Conservation (phyloP, 2,797 vertebrate genomes). For the Eidolon dupreanum region DNA sequence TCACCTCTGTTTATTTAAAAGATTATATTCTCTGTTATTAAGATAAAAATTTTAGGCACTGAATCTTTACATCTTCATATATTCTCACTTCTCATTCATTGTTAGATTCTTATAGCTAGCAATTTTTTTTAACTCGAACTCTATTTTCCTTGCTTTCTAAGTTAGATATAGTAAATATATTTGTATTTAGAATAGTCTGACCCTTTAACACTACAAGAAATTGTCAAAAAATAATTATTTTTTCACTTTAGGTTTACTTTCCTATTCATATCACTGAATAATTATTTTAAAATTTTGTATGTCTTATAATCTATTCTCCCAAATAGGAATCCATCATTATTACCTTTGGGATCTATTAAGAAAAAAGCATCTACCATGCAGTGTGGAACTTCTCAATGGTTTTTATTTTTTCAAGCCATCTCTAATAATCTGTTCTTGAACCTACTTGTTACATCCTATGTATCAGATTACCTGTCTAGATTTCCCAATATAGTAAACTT, state of each 20-base stretch:
- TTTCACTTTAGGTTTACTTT: constrained; percentile 56
- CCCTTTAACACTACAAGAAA: constrained; percentile 29
- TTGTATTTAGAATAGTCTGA: constrained; percentile 20
- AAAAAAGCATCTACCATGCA: background rate
- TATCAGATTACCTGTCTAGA: background rate
- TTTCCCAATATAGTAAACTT: background rate
- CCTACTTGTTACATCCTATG: background rate
- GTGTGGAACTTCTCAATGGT: background rate
- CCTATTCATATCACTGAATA: background rate
- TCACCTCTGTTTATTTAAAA: constrained; percentile 39
- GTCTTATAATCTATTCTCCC: constrained; percentile 21
- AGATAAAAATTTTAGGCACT: background rate
- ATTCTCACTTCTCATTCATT: constrained; percentile 57
- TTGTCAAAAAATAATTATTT: background rate
- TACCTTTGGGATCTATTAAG: constrained; percentile 9
- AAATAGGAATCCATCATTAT: constrained; percentile 20
- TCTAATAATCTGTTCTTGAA: constrained; percentile 36
- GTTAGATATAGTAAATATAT: background rate
- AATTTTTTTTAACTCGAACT: constrained; percentile 7
- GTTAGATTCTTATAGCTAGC: constrained; percentile 34
- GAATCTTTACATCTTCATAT: constrained; percentile 59
- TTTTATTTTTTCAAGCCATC: background rate
- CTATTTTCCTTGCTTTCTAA: constrained; percentile 57
- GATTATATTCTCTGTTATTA: constrained; percentile 36
- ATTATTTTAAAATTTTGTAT: constrained; percentile 41